Base-by-base conservation (phyloP, 2,797 vertebrate genomes). In the Podarcis lilfordi region DNA sequence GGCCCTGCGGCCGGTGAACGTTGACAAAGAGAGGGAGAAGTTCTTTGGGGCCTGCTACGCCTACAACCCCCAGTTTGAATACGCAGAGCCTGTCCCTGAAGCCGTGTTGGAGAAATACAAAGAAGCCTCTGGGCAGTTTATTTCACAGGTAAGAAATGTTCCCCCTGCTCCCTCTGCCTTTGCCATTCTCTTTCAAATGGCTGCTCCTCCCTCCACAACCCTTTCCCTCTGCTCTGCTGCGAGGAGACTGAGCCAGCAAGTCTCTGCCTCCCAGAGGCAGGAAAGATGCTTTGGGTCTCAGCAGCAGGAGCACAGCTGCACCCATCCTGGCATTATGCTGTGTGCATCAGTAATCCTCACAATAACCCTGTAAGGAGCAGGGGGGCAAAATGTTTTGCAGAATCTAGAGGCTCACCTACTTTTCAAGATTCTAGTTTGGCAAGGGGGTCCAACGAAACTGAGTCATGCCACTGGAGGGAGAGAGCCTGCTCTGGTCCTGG, bases 11-110 rank as follows among this genome's bases (percentile, higher is more conserved):
- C 99, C 99, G 2, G 94, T 96, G 15, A 99, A 99, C 94, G 93
- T 99, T 92, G 98, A 98, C 84, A 93, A 95, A 85, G 98, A 99
- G 91, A 97, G 98, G 87, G 96, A 97, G 82, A 93, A 94, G 0
- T 99, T 99, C 97, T 99, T 99, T 95, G 97, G 97, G 91, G 97
- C 98, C 1, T 94, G 97, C 90, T 99, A 97, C 91, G 96, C 97
- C 86, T 98, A 99, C 79, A 98, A 99, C 89, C 99, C 99, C 6
- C 98, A 99, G 97, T 99, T 99, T 76, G 97, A 98, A 91, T 99
- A 99, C 72, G 87, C 96, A 0, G 97, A 98, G 90, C 98, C 98
- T 0, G 95, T 98, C 90, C 98, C 98, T 0, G 95, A 92, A 21
- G 96, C 96, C 0, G 98, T 99, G 77, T 92, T 99, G 92, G 98